phyloP scores from a whole-genome alignment of 2,797 vertebrate species.

The Eulemur mongoz region DNA sequence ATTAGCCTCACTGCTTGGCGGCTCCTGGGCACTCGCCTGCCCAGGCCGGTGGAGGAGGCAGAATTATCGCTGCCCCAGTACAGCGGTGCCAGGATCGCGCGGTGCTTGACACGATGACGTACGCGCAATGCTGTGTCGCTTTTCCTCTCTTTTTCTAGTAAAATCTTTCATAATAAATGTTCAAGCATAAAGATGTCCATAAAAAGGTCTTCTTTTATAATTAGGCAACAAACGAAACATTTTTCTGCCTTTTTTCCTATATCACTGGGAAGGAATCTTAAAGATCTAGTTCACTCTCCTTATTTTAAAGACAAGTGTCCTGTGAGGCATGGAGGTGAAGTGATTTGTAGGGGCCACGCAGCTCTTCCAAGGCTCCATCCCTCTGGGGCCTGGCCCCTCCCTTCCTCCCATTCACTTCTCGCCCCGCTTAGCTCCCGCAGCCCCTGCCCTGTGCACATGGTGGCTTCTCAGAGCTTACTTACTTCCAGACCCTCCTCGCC shows the following conservation, averaged over 20 bases:
- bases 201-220: not conserved
- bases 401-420: not conserved
- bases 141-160: not conserved
- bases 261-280: not conserved
- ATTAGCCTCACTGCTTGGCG: accelerated
- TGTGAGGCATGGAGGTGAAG: not conserved
- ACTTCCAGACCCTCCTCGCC: not conserved
- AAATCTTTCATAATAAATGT: not conserved
- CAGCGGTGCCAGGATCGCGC: too few species aligned
- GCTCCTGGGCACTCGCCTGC: not conserved
- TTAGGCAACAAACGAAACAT: not conserved
- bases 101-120: not conserved
- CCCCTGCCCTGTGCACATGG: not conserved
- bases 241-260: not conserved
- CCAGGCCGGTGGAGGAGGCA: not conserved
- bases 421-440: too few species aligned
- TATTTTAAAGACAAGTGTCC: not conserved
- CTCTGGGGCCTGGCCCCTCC: too few species aligned
- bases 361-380: not conserved
- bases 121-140: not conserved
- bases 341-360: not conserved
- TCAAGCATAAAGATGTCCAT: not conserved
- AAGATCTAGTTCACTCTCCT: not conserved
- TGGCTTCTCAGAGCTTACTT: not conserved
- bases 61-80: not conserved